Percentiles rank a stretch among this genome's conserved stretches.
These are phyloP conservation scores for Acromyrmex echinatior DNA, from an alignment of 1,140 invertebrate species.

Conservation along the genomic window DNA sequence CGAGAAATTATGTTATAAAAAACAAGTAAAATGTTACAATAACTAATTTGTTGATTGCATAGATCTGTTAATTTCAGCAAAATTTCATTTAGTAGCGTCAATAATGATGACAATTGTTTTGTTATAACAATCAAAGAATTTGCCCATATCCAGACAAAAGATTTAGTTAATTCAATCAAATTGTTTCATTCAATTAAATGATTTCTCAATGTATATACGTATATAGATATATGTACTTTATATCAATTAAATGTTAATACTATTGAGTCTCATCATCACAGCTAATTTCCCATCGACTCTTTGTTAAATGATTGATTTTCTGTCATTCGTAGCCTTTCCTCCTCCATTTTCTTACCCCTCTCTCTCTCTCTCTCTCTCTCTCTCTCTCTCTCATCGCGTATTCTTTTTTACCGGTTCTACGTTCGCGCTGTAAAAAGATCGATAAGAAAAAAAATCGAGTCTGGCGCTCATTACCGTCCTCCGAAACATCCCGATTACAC, in stretches of 20 bases:
- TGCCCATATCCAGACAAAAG: too few relatives aligned
- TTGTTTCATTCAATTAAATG: too few relatives aligned
- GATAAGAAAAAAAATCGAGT: constrained; percentile 42
- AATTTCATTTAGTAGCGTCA: too few relatives aligned
- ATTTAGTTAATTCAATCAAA: too few relatives aligned
- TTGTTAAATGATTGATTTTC: constrained; percentile 69
- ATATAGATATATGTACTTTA: constrained; percentile 23
- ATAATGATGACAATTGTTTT: too few relatives aligned
- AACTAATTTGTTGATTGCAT: too few relatives aligned
- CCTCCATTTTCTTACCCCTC: too few relatives aligned
- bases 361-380: background rate
- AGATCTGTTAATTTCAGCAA: too few relatives aligned
- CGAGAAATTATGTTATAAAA: too few relatives aligned
- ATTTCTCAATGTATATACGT: background rate
- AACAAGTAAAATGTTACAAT: too few relatives aligned
- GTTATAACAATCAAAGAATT: too few relatives aligned
- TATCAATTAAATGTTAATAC: constrained; percentile 81
- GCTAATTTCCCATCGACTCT: constrained; percentile 80
- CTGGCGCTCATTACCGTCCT: constrained; percentile 23
- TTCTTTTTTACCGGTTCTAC: background rate
- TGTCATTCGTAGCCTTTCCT: constrained; percentile 6
- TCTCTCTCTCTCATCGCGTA: background rate
- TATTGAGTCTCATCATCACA: constrained; percentile 84
- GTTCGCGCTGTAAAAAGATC: constrained; percentile 18
- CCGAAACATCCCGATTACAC: background rate